phyloP scores from a whole-genome alignment of 1,140 invertebrate genomes.

The Amphibalanus amphitrite region DNA sequence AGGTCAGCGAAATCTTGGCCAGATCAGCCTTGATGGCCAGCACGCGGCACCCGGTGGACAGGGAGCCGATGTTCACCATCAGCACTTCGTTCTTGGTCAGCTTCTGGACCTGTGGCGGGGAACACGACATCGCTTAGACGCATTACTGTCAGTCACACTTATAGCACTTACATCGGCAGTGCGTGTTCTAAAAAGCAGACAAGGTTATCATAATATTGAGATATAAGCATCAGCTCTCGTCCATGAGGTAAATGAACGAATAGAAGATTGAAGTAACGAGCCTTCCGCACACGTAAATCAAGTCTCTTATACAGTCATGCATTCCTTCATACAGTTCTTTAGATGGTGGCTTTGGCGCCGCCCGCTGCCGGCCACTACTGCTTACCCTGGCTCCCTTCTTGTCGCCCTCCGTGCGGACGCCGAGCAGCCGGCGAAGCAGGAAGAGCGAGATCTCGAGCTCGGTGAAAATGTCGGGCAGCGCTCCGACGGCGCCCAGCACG shows the following conservation, averaged over 20 bases:
- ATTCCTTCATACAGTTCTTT: too few relatives aligned
- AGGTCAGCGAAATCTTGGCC: constrained; percentile 91
- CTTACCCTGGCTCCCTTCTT: constrained; percentile 92
- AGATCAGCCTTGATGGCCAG: constrained; percentile 92
- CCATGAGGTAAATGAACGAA: not conserved
- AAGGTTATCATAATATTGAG: constrained; percentile 6
- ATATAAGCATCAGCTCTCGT: constrained; percentile 5
- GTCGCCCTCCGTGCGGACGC: constrained; percentile 95
- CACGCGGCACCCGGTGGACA: constrained; percentile 93
- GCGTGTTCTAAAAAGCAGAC: not conserved
- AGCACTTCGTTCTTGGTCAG: constrained; percentile 74
- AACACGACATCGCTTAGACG: too few relatives aligned
- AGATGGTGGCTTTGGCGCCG: too few relatives aligned
- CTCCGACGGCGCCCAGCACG: constrained; percentile 91
- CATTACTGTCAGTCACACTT: too few relatives aligned
- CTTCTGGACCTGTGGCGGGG: constrained; percentile 59
- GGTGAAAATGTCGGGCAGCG: constrained; percentile 91
- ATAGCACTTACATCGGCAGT: too few relatives aligned
- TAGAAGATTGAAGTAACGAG: too few relatives aligned
- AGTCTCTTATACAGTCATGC: too few relatives aligned
- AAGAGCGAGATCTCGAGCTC: constrained; percentile 98
- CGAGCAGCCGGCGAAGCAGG: constrained; percentile 79
- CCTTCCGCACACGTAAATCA: too few relatives aligned
- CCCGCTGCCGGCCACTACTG: too few relatives aligned
- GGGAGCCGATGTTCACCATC: constrained; percentile 95